Evolutionary conservation across 2,888 invertebrate genomes (phyloP).

Genomic region (Mimachlamys varia): DNA sequence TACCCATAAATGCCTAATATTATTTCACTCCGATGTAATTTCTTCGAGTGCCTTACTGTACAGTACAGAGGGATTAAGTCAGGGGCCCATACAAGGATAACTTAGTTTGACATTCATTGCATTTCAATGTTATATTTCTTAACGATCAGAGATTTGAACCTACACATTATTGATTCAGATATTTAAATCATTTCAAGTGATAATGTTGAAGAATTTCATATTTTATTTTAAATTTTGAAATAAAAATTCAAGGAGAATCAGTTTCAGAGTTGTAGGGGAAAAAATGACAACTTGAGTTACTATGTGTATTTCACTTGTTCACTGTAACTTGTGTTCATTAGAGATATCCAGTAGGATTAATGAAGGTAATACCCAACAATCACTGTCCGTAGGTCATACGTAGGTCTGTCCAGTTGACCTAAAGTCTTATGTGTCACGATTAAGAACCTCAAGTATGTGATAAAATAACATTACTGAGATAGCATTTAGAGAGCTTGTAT

Average conservation of each 20-base stretch:
- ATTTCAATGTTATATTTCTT: no score
- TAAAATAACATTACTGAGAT: constrained; percentile 22
- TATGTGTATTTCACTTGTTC: no score
- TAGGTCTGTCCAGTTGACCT: neutral
- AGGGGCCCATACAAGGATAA: neutral
- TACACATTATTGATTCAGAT: neutral
- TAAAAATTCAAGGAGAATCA: no score
- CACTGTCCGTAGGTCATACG: neutral
- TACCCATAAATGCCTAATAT: constrained; percentile 36
- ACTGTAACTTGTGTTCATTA: no score
- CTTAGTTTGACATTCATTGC: neutral
- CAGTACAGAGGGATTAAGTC: neutral
- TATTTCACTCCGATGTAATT: neutral
- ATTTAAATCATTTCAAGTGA: no score
- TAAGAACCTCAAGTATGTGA: neutral
- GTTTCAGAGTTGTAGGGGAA: no score
- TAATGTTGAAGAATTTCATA: no score
- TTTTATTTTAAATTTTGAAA: no score
- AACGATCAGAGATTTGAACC: neutral
- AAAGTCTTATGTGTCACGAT: neutral
- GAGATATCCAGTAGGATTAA: no score
- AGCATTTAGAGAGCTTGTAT: neutral
- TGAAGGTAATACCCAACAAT: neutral
- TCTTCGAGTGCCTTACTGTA: constrained; percentile 23
- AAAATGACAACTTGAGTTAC: no score